Base-by-base conservation (phyloP, 92 coral and sea anemone species). In the Heliopora coerulea region DNA sequence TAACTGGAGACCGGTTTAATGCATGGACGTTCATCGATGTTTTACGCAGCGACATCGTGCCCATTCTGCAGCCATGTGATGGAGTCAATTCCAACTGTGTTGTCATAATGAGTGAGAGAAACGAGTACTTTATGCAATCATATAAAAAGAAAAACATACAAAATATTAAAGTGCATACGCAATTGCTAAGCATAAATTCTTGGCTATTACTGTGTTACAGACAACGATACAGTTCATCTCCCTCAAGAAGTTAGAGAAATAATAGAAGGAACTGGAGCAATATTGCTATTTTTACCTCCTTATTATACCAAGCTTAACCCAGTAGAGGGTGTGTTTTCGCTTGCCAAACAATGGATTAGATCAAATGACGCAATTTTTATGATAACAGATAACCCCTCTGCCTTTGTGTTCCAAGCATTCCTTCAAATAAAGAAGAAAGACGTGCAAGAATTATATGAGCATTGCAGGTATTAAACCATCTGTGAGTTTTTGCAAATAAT, bases 21-120 rank as follows among this genome's bases (percentile, higher is more conserved):
- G 82, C 58, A 21, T 44, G 81, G 17, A 56, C 31, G 37, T 80
- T 84, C 37, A 58, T 67, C 3, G 46, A 57, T 39, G 80, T 81
- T 39, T 14, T 80, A n/a, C 41, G 75, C 48, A 69, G 52, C 11
- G 85, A 85, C 21, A 67, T 85, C 32, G 84, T 72, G 3, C 82
- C 88, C 1, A 49, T n/a, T 18, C 62, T 84, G 79, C 80, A 84
- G 46, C 78, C 84, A 50, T 79, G 80, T 49, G 68, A 79, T 59
- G 82, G 88, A 14, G 48, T 81, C 12, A 80, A 84, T 74, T 26
- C 76, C 27, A 73, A 73, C 19, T 79, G 80, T 49, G 88, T 84
- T 29, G 81, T 79, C 17, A 66, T 84, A 1, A 84, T 84, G 82
- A 82, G 73, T 72, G 74, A 41, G 88, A 28, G 46, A 75, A 40